Evolutionary conservation across 1,140 invertebrate genomes (phyloP).

Genomic region (Bacillus rossius): DNA sequence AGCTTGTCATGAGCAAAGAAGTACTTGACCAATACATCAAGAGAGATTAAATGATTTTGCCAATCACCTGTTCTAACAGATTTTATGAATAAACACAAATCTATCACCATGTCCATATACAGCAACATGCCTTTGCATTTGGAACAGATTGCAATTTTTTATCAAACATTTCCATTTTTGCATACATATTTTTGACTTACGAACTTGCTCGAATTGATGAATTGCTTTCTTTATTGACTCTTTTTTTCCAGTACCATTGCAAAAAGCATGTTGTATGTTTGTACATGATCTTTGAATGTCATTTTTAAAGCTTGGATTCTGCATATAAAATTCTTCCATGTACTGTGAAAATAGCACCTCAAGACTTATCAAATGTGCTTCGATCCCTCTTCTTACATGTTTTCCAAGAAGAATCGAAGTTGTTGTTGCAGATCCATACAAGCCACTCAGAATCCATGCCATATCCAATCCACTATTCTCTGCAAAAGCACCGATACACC

Average conservation of each 20-base stretch:
- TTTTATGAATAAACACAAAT: neutral
- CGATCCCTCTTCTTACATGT: too few species aligned
- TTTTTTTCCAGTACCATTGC: neutral
- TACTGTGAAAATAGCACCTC: too few species aligned
- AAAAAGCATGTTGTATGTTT: neutral
- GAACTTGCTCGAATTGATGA: neutral
- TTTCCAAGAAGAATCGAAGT: neutral
- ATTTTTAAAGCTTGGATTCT: too few species aligned
- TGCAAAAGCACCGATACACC: neutral
- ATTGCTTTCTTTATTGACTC: neutral
- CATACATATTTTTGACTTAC: neutral
- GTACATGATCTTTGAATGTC: neutral
- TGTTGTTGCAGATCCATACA: too few species aligned
- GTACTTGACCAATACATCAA: neutral
- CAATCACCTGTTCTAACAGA: neutral
- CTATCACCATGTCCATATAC: neutral
- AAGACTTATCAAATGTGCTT: too few species aligned
- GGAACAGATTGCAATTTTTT: neutral
- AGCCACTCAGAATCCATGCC: neutral
- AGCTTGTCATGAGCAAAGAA: neutral
- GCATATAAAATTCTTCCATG: too few species aligned
- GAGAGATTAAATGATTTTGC: neutral
- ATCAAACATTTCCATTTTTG: neutral
- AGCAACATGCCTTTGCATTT: neutral
- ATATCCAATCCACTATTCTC: neutral